A percentile compares a stretch with the other conserved stretches of the same genome.
phyloP scores from a whole-genome alignment of 2,797 vertebrate species.

The Aeoliscus strigatus region DNA sequence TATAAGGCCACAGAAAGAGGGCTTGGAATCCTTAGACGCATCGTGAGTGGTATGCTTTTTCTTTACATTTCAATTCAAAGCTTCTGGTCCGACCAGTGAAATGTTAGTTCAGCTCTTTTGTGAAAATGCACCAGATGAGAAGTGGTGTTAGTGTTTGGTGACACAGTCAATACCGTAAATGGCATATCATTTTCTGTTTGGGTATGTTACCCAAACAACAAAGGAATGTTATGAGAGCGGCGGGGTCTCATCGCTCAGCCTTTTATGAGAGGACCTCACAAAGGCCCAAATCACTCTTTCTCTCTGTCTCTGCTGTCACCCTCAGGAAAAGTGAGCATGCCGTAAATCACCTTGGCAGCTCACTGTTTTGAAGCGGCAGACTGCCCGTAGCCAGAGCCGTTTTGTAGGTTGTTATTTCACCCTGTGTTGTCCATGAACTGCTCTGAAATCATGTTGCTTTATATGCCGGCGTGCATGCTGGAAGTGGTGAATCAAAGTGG shows the following conservation, averaged over 20 bases:
- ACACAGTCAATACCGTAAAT: constrained; percentile 48
- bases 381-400: constrained; percentile 59
- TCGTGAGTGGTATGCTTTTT: constrained; percentile 43
- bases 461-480: constrained; percentile 39
- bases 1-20: constrained; percentile 51
- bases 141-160: constrained; percentile 56
- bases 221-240: constrained; percentile 74
- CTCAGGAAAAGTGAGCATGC: constrained; percentile 63
- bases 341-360: constrained; percentile 77
- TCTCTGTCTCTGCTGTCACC: constrained; percentile 67
- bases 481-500: constrained; percentile 36
- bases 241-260: constrained; percentile 68
- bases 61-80: constrained; percentile 18
- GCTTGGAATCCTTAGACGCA: neutral
- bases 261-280: constrained; percentile 71
- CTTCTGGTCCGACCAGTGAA: constrained; percentile 39
- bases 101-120: constrained; percentile 14
- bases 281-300: constrained; percentile 65
- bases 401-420: constrained; percentile 66
- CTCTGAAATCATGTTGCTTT: constrained; percentile 48
- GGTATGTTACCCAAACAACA: constrained; percentile 71
- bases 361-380: constrained; percentile 65
- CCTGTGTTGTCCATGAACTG: constrained; percentile 31
- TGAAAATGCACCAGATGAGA: constrained; percentile 11
- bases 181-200: constrained; percentile 66